Evolutionary conservation across 2,888 invertebrate species (phyloP).

Genomic region (Bombyx huttoni): DNA sequence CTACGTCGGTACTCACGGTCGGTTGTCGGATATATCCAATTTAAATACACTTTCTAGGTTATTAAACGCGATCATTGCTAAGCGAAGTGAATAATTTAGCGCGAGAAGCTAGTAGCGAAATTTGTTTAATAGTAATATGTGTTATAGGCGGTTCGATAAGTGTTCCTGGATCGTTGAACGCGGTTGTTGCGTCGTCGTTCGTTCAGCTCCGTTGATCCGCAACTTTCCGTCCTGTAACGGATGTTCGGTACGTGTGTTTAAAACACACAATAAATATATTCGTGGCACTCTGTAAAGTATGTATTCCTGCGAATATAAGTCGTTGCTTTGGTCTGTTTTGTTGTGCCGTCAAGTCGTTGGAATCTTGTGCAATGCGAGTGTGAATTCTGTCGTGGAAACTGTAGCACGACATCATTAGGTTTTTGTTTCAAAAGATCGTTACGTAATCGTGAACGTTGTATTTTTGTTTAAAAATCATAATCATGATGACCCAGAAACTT

Average conservation of each 20-base stretch:
- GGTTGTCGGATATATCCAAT: constrained; percentile 2
- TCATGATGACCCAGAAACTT: background rate
- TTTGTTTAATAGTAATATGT: constrained; percentile 12
- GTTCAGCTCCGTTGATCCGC: constrained; percentile 68
- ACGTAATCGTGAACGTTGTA: background rate
- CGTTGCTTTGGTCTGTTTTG: background rate
- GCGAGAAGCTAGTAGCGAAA: constrained; percentile 32
- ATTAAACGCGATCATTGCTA: constrained; percentile 31
- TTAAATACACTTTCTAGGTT: constrained; percentile 49
- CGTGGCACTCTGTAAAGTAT: background rate
- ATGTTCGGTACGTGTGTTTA: constrained; percentile 45
- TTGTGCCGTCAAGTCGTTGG: background rate
- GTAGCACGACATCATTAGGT: constrained; percentile 20
- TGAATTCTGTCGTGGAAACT: constrained; percentile 28
- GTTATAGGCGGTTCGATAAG: constrained; percentile 2
- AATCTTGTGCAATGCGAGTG: constrained; percentile 42
- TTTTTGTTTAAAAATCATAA: background rate
- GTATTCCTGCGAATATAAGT: constrained; percentile 16
- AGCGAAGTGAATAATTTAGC: constrained; percentile 40
- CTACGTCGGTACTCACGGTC: constrained; percentile 11
- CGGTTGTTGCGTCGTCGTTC: constrained; percentile 32
- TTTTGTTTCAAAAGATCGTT: constrained; percentile 3
- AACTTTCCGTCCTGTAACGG: constrained; percentile 59
- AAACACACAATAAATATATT: background rate
- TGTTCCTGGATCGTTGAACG: constrained; percentile 23